Conservation (phyloP, 2,113 vertebrate species). For the Silurus meridionalis region DNA sequence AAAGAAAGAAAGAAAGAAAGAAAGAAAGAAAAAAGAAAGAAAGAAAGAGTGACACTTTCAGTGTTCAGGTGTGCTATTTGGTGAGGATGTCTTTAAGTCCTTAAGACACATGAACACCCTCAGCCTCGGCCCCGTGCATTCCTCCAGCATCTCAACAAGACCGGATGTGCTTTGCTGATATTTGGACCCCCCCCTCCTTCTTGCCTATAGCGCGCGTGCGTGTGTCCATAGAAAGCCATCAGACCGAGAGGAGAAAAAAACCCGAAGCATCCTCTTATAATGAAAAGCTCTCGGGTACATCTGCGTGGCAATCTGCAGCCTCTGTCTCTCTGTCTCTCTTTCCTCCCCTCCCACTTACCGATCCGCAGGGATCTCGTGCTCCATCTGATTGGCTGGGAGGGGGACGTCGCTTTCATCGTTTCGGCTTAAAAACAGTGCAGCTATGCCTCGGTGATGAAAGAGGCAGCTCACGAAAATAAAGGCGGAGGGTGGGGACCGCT, state of each 20-base stretch:
- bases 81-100: not conserved
- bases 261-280: constrained; percentile 31
- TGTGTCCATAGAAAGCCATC: constrained; percentile 76
- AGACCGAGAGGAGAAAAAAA: constrained; percentile 74
- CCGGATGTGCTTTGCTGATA: not conserved
- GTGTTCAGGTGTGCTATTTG: not conserved
- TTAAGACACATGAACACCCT: not conserved
- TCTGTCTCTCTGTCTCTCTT: constrained; percentile 10
- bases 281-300: constrained; percentile 77
- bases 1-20: not conserved
- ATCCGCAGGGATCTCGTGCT: constrained; percentile 64
- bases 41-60: not conserved
- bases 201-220: constrained; percentile 70
- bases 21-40: not conserved
- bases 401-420: constrained; percentile 78
- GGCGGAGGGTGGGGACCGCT: constrained; percentile 32
- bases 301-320: constrained; percentile 75
- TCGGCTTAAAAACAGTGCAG: constrained; percentile 80
- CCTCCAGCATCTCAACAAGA: not conserved
- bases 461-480: constrained; percentile 55
- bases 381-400: constrained; percentile 79
- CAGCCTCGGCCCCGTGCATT: not conserved
- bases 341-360: constrained; percentile 64
- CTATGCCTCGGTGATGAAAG: constrained; percentile 64
- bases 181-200: not conserved